Conservation (phyloP, 2,113 vertebrate genomes). For the Phalacrocorax aristotelis region DNA sequence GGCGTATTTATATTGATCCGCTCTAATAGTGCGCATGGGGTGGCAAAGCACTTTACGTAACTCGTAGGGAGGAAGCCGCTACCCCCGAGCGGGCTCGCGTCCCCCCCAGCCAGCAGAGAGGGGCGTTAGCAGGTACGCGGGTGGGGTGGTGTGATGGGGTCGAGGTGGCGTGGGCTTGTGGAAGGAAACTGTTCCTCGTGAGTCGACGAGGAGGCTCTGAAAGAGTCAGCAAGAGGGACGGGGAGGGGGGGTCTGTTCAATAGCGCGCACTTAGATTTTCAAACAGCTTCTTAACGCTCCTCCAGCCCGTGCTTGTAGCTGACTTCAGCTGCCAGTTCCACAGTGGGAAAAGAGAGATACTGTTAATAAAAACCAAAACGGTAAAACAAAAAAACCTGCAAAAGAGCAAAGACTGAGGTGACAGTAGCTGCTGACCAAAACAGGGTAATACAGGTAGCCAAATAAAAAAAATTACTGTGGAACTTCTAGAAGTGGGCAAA, state of each 20-base stretch:
- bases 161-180: too few relatives aligned
- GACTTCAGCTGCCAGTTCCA: background rate
- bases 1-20: background rate
- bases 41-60: background rate
- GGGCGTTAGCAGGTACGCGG: fast-evolving
- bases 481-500: background rate
- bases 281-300: background rate
- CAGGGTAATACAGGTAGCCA: background rate
- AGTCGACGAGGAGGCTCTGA: background rate
- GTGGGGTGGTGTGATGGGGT: background rate
- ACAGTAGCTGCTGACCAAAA: background rate
- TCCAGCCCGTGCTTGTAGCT: background rate
- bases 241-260: fast-evolving
- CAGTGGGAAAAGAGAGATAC: background rate
- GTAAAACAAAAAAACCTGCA: background rate
- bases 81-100: fast-evolving
- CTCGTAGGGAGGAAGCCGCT: background rate
- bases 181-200: fast-evolving
- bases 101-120: background rate
- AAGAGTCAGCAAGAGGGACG: background rate
- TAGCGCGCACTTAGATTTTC: fast-evolving
- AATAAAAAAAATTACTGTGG: background rate
- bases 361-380: background rate
- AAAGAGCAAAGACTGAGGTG: background rate
- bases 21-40: background rate